Base-by-base conservation (phyloP, 2,113 vertebrate genomes). In the Notothenia rossii region DNA sequence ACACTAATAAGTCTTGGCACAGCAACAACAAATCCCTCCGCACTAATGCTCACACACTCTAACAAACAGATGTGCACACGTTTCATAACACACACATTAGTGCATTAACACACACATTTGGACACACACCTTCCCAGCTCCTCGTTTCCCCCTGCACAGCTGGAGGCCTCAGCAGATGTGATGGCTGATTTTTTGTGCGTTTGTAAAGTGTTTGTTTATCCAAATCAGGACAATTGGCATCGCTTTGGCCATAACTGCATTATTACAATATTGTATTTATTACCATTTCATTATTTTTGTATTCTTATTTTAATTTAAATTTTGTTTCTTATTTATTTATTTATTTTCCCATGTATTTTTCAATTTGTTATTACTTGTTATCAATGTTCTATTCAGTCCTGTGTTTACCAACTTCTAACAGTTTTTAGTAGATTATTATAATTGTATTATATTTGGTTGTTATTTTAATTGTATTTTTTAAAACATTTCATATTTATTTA, bases 1-100 rank as follows among this genome's bases (percentile, higher is more conserved):
- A 85, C 45, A 86, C 82, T 91, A 92, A 91, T 93, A 91, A 91
- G 84, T 84, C 55, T 68, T 87, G 83, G 83, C 79, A 48, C 59
- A 7, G 84, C 72, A 75, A 58, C 83, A 76, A 58, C 70, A 79
- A 87, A 84, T 81, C 81, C 82, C 80, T 65, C 59, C 46, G 70
- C 80, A 33, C 77, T 65, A 60, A 75, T 9, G 56, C 51, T 83
- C 71, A 20, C 73, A 13, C 58, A 56, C 68, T 51, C 60, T 17
- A 48, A 83, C 71, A 79, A 77, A 85, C 82, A 75, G 56, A 83
- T 76, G 73, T 56, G 64, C 61, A n/a, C 66, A 68, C 68, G 12
- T 67, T 75, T 56, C 73, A 55, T 70, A 53, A 40, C 22, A 3
- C 60, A 76, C 84, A 70, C 71, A 81, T 17, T 29, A 33, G 40